Evolutionary conservation across 2,888 invertebrate species (phyloP), one percentile per base, ranked within the genome.

Genomic region (Drepana falcataria): DNA sequence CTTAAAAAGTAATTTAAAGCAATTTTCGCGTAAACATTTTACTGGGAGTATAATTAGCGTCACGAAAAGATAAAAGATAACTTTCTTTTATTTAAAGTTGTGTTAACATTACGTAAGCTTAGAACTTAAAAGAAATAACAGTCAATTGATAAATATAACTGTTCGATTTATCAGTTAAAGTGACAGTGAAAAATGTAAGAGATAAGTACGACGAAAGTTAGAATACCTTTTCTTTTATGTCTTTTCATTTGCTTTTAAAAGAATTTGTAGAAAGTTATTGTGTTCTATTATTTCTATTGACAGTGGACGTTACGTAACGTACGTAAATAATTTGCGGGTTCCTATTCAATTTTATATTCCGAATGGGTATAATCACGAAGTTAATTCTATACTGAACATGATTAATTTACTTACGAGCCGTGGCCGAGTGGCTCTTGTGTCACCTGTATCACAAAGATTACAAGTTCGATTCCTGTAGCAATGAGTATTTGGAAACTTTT

Each of bases 181-280:
- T 51, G 63, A 58, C 63, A 49, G 60, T 63, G 63, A 63, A 58
- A 58, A 61, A 63, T 52, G 59, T 55, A 54, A 53, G 37, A 54
- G 62, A 62, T 63, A 63, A 60, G 52, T 48, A 51, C 55, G 56
- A 48, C 48, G 35, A 57, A 59, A 41, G 40, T 51, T 33, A 34
- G 21, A 35, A 37, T 33, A 34, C 6, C 40, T 2, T 44, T 44
- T 49, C 35, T 37, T 40, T 51, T 41, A 40, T 51, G 33, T 7
- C 40, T 51, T 51, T 51, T 51, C 40, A 51, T 51, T 51, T 34
- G 40, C 9, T 41, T 49, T 40, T 51, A 51, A 40, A 51, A 33
- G 34, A 33, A 40, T 41, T 51, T 41, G 34, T 51, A 51, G 51
- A 51, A 51, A 51, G 51, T 51, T 51, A 51, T 51, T 40, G 40